Conservation (phyloP, 2,113 vertebrate genomes). For the Hyla sarda region DNA sequence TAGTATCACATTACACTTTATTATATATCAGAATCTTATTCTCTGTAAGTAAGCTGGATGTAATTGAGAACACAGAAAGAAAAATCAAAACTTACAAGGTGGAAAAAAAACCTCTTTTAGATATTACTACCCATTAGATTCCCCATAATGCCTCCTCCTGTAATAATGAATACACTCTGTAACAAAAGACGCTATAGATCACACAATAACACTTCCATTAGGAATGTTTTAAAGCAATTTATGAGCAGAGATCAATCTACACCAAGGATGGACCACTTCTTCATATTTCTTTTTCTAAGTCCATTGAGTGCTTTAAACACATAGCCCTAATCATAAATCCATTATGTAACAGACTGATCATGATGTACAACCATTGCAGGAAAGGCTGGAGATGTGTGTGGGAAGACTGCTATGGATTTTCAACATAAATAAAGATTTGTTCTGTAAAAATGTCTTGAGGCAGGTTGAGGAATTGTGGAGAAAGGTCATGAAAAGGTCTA, state of each 20-base stretch:
- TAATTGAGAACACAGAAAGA: neutral
- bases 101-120: neutral
- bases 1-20: constrained; percentile 14
- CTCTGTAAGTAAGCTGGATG: neutral
- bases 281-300: neutral
- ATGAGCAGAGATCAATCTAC: constrained; percentile 35
- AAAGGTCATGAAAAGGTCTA: neutral
- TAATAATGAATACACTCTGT: constrained; percentile 8
- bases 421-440: neutral
- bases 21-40: neutral
- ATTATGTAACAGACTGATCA: constrained; percentile 35
- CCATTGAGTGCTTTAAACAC: constrained; percentile 13
- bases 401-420: constrained; percentile 35
- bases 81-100: constrained; percentile 11
- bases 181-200: constrained; percentile 50
- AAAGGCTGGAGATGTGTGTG: constrained; percentile 6
- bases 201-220: constrained; percentile 47
- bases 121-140: neutral
- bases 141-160: constrained; percentile 15
- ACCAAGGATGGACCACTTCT: constrained; percentile 11
- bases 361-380: neutral
- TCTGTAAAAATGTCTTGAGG: neutral
- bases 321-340: constrained; percentile 43
- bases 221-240: constrained; percentile 37
- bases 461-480: too few relatives aligned